Percentiles rank a stretch among this genome's conserved stretches.
Conservation (phyloP, 2,113 vertebrate genomes). For the human (Homo sapiens) region DNA sequence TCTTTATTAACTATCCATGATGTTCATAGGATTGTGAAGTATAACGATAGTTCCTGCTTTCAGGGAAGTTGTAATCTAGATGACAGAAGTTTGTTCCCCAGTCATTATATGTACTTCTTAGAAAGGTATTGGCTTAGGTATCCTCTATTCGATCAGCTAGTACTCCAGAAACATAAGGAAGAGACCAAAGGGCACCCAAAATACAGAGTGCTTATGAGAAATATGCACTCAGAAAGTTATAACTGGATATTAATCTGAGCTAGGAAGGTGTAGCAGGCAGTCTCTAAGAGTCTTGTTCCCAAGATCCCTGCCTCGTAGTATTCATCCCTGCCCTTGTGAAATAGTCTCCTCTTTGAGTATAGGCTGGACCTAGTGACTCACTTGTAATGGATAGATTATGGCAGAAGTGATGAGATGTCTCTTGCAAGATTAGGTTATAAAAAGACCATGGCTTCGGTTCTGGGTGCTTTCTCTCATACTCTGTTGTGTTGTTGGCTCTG, state of each 20-base stretch:
- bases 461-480: background rate
- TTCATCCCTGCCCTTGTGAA: background rate
- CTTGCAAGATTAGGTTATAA: constrained; percentile 3
- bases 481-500: background rate
- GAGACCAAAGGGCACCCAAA: background rate
- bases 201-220: background rate
- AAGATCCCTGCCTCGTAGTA: background rate
- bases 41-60: background rate
- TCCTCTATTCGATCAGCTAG: background rate
- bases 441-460: constrained; percentile 14
- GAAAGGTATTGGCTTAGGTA: background rate
- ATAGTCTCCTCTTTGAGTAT: background rate
- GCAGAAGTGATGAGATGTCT: background rate
- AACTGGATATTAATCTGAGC: background rate
- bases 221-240: background rate
- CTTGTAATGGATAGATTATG: background rate
- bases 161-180: constrained; percentile 3
- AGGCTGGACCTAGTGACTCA: background rate
- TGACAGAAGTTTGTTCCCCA: constrained; percentile 11
- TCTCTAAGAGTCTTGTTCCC: background rate
- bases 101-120: constrained; percentile 8
- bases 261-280: background rate
- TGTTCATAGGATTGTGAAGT: background rate
- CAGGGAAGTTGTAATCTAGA: constrained; percentile 35
- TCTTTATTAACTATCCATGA: constrained; percentile 1